Base-by-base conservation (phyloP, 2,797 vertebrate species). In the Pipistrellus pygmaeus region DNA sequence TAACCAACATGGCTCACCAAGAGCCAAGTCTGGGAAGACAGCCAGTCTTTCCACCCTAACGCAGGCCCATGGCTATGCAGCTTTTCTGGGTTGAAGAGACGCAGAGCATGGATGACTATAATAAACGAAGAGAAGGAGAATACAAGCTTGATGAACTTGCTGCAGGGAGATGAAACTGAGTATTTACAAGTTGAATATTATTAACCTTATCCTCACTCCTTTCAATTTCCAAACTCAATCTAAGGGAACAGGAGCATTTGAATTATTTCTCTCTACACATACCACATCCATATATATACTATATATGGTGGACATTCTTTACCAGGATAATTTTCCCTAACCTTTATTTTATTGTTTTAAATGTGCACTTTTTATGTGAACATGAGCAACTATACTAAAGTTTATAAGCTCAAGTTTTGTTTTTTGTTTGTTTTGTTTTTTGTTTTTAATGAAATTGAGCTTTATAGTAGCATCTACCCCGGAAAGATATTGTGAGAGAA, bases 11-110 rank as follows among this genome's bases (percentile, higher is more conserved):
- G 57, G 84, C 25, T 86, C 7, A 32, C 46, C 8, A 44, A 12
- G 35, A 89, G 71, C 60, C 72, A 88, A 83, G 71, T 78, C 69
- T 48, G 73, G 75, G 84, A 83, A 80, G 83, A 44, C 5, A 83
- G 80, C 53, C 57, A 89, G 57, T 75, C 48, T 44, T 71, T 41
- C 60, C 66, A 91, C 25, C n/a, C 57, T 35, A n/a, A 64, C 71
- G 66, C 46, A 53, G 66, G n/a, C 57, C 75, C 91, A 48, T 10
- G 60, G 14, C 81, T 81, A 41, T 23, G 15, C 21, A 95, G 27
- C n/a, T 71, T 27, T 88, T 89, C 60, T 89, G 44, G 13, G 38
- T 30, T 93, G 82, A 69, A 95, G 46, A 76, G 20, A 84, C 8
- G 8, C 32, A n/a, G 62, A 93, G 27, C 27, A 48, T 2, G 5